A percentile compares a stretch with the other conserved stretches of the same genome.
phyloP scores from a whole-genome alignment of 2,797 vertebrate genomes.

The Rhabdophis nuchalis region DNA sequence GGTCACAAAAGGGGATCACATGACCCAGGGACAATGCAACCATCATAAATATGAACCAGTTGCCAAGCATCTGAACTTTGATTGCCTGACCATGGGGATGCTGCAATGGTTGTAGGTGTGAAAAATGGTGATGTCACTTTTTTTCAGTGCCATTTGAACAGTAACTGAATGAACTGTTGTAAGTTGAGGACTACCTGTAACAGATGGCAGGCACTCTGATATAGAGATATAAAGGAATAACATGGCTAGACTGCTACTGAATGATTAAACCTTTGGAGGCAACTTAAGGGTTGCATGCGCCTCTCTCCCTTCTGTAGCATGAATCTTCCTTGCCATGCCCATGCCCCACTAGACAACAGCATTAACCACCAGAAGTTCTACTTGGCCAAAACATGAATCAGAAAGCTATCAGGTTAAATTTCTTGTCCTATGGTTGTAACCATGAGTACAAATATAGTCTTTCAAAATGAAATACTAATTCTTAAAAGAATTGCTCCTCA shows the following conservation, averaged over 20 bases:
- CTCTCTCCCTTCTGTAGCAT: neutral
- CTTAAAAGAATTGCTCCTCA: neutral
- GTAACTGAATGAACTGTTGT: neutral
- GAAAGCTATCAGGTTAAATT: neutral
- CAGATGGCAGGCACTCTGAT: neutral
- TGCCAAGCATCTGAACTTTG: no score
- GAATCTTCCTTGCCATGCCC: neutral
- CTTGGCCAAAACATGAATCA: neutral
- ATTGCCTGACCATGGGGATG: neutral
- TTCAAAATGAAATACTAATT: neutral
- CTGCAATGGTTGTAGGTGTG: neutral
- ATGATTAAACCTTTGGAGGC: neutral
- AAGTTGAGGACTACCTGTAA: neutral
- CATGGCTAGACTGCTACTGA: no score
- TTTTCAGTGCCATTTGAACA: neutral
- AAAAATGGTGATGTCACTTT: neutral
- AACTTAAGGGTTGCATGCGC: neutral
- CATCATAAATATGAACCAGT: no score
- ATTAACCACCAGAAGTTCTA: neutral
- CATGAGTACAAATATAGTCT: neutral
- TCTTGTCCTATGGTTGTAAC: neutral
- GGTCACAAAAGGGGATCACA: neutral
- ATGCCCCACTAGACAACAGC: neutral
- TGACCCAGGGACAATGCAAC: neutral
- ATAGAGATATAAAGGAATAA: neutral